A percentile compares a stretch with the other conserved stretches of the same genome.
These are phyloP conservation scores for Mimumesa dahlbomi DNA, from an alignment of 2,888 invertebrate genomes.

Conservation along the genomic window DNA sequence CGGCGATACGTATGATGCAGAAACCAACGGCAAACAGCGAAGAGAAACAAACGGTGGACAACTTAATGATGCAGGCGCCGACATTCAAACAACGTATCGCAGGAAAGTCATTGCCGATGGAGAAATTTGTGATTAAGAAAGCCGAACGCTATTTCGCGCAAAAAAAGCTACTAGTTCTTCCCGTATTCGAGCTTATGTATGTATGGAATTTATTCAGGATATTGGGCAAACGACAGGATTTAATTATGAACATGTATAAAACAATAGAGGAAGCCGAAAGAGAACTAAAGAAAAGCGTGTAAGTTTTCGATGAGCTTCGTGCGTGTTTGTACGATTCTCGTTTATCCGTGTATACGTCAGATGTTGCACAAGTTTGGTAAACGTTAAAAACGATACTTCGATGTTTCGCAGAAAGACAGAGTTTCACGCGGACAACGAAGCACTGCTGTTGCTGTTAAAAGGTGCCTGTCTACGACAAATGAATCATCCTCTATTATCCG, in stretches of 20 bases:
- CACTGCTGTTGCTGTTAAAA: constrained; percentile 88
- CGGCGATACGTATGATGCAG: constrained; percentile 90
- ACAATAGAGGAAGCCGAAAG: constrained; percentile 83
- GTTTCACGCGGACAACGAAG: constrained; percentile 87
- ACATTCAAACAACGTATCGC: constrained; percentile 93
- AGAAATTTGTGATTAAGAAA: constrained; percentile 96
- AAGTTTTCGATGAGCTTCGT: constrained; percentile 39
- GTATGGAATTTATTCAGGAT: constrained; percentile 96
- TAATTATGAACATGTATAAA: constrained; percentile 84
- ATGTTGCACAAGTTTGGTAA: constrained; percentile 6
- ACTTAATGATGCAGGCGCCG: constrained; percentile 90
- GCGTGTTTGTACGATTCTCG: not conserved
- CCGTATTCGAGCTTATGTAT: constrained; percentile 93
- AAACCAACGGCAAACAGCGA: constrained; percentile 81
- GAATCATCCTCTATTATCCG: constrained; percentile 88
- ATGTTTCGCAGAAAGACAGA: constrained; percentile 74
- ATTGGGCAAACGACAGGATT: constrained; percentile 86
- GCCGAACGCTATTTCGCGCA: constrained; percentile 90
- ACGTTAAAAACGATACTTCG: not conserved
- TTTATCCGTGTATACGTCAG: no score
- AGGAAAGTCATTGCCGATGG: constrained; percentile 97
- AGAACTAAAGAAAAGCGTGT: constrained; percentile 65
- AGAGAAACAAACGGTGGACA: constrained; percentile 82
- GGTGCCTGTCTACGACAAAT: constrained; percentile 92
- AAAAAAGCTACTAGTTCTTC: constrained; percentile 87